A percentile compares a stretch with the other conserved stretches of the same genome.
Conservation (phyloP, 2,113 vertebrate species). For the Columba livia region DNA sequence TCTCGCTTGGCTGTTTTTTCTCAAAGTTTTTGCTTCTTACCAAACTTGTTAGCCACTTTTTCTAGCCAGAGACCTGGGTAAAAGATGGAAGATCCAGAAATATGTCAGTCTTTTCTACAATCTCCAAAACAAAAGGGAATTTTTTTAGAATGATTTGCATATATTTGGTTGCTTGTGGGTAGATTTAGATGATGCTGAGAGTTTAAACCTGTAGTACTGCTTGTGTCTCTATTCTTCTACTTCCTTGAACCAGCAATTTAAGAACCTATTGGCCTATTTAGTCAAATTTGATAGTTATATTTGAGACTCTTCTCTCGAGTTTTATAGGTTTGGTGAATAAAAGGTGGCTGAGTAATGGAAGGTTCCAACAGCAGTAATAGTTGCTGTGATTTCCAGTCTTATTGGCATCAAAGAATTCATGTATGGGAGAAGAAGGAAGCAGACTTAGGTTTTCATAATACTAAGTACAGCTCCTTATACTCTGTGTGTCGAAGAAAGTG, state of each 20-base stretch:
- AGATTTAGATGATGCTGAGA: background rate
- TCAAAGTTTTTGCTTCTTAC: background rate
- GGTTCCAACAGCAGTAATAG: background rate
- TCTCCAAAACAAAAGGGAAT: background rate
- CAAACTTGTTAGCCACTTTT: background rate
- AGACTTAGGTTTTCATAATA: background rate
- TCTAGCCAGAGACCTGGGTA: background rate
- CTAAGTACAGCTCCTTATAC: background rate
- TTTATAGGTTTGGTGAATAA: background rate
- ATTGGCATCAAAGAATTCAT: background rate
- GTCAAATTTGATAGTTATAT: background rate
- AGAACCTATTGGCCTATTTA: background rate
- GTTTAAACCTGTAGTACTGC: conserved; percentile 43
- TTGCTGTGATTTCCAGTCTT: background rate
- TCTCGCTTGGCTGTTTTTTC: background rate
- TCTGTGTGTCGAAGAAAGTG: background rate
- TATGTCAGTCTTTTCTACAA: background rate
- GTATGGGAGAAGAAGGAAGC: background rate
- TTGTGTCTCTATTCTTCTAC: background rate
- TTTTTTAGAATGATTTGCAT: conserved; percentile 6
- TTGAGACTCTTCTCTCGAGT: background rate
- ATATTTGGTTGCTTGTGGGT: background rate
- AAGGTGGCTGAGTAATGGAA: background rate
- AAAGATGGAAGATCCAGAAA: background rate
- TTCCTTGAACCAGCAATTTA: conserved; percentile 26